Conservation (phyloP, 2,888 invertebrate species). For the Operophtera brumata region DNA sequence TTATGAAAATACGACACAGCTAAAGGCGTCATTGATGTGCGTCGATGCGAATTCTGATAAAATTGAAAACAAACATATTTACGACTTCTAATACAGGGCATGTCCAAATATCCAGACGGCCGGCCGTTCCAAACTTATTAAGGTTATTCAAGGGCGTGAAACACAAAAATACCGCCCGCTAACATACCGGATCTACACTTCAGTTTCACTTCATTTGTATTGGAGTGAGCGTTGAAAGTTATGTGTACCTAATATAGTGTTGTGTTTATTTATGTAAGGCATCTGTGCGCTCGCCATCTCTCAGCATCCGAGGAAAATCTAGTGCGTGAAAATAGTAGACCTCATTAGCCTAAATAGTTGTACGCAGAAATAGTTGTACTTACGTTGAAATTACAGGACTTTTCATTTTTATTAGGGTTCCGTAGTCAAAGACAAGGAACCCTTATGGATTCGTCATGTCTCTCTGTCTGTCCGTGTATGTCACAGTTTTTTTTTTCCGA, state of each 20-base stretch:
- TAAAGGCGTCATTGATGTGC: constrained; percentile 6
- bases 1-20: not conserved
- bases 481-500: too few relatives aligned
- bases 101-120: constrained; percentile 27
- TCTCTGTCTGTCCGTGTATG: too few relatives aligned
- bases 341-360: constrained; percentile 50
- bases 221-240: constrained; percentile 35
- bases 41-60: constrained; percentile 10
- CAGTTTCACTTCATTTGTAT: constrained; percentile 24
- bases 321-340: constrained; percentile 49
- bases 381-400: too few relatives aligned
- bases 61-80: constrained; percentile 19
- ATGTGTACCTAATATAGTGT: constrained; percentile 34
- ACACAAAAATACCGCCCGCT: constrained; percentile 31
- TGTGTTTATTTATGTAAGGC: constrained; percentile 48
- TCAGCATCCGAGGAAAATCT: constrained; percentile 35
- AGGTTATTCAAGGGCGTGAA: constrained; percentile 35
- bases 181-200: constrained; percentile 19
- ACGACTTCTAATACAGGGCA: constrained; percentile 13
- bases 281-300: constrained; percentile 45
- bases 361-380: not conserved
- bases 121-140: constrained; percentile 23
- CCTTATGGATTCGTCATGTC: too few relatives aligned
- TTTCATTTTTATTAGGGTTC: too few relatives aligned
- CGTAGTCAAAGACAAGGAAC: too few relatives aligned